Conservation (phyloP, 2,113 vertebrate genomes). For the Myiozetetes cayanensis region DNA sequence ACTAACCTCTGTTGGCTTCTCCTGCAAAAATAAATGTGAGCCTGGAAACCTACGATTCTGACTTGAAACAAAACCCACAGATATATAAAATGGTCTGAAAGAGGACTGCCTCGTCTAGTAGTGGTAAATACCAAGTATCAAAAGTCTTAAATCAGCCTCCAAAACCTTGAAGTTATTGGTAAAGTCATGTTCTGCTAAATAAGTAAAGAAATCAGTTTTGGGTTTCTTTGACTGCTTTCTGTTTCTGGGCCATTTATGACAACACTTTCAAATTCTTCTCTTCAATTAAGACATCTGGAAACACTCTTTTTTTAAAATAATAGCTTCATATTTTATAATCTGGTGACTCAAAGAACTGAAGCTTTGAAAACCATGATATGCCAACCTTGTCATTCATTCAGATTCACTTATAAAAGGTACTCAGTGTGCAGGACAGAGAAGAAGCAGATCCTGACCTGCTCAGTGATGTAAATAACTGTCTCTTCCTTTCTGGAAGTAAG, state of each 20-base stretch:
- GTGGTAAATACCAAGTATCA: not conserved
- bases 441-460: not conserved
- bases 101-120: not conserved
- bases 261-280: not conserved
- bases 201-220: not conserved
- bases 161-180: not conserved
- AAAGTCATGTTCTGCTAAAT: not conserved
- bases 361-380: not conserved
- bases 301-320: not conserved
- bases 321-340: not conserved
- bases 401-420: not conserved
- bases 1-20: conserved; percentile 20
- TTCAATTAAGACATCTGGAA: not conserved
- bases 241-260: not conserved
- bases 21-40: not conserved
- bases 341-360: not conserved
- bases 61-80: not conserved
- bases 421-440: not conserved
- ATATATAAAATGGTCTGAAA: not conserved
- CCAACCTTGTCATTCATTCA: not conserved
- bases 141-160: not conserved
- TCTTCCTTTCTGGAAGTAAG: not conserved
- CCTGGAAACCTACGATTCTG: not conserved
- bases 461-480: not conserved
- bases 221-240: not conserved